Evolutionary conservation across 2,797 vertebrate species (phyloP).

Genomic region (Percopsis omiscomaycus): DNA sequence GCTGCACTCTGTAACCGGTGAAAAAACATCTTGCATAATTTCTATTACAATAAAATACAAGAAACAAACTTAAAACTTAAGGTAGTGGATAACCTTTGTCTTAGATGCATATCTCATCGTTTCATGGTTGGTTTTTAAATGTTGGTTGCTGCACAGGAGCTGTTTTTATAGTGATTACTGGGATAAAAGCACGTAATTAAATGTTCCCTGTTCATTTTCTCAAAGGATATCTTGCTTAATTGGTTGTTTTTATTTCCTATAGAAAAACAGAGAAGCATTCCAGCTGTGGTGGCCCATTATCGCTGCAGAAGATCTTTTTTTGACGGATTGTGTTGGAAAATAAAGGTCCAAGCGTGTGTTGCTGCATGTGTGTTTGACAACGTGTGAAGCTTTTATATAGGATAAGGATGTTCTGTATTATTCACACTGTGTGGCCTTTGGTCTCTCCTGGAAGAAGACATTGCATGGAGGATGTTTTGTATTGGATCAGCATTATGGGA

Average conservation of each 20-base stretch:
- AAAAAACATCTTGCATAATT: neutral
- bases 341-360: constrained; percentile 12
- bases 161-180: neutral
- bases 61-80: too few species aligned
- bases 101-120: neutral
- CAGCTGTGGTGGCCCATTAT: neutral
- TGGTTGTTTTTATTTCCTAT: constrained; percentile 5
- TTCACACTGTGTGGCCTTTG: constrained; percentile 49
- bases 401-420: constrained; percentile 58
- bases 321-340: constrained; percentile 30
- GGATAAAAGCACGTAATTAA: neutral
- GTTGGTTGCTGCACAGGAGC: neutral
- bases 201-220: neutral
- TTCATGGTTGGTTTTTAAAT: neutral
- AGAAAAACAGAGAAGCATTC: neutral
- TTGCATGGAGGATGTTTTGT: constrained; percentile 19
- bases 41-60: neutral
- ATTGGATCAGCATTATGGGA: constrained; percentile 24
- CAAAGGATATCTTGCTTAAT: neutral
- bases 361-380: constrained; percentile 24
- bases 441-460: constrained; percentile 44
- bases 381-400: constrained; percentile 28
- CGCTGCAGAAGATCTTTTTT: constrained; percentile 15
- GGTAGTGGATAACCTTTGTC: too few species aligned
- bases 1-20: neutral